These are phyloP conservation scores for Lutjanus argentimaculatus DNA, from an alignment of 2,797 vertebrate species.

Conservation along the genomic window DNA sequence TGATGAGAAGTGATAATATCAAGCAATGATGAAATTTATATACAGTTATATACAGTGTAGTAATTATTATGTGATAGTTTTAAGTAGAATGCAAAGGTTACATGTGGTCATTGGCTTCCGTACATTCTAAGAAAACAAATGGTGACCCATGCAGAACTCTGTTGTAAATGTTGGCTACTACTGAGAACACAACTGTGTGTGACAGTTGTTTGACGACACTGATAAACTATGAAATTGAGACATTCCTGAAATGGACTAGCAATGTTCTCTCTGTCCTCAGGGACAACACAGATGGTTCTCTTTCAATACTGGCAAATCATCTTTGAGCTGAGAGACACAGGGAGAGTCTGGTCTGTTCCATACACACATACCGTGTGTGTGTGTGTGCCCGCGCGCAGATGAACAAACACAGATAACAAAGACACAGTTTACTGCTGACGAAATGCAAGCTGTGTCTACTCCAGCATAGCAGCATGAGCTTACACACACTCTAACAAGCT, in stretches of 20 bases:
- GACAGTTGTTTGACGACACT: conserved; percentile 27
- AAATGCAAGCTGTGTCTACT: conserved; percentile 23
- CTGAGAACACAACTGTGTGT: conserved; percentile 14
- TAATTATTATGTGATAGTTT: no score
- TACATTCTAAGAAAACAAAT: not conserved
- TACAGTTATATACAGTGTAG: no score
- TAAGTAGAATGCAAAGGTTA: no score
- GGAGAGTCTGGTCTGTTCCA: not conserved
- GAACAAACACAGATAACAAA: conserved; percentile 37
- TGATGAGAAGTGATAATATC: no score
- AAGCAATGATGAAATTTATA: no score
- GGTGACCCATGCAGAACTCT: not conserved
- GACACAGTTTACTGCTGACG: conserved; percentile 11
- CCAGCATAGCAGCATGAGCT: conserved; percentile 12
- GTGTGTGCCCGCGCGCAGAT: conserved; percentile 10
- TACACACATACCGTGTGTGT: not conserved
- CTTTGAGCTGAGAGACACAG: conserved; percentile 12
- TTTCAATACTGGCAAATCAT: conserved; percentile 25
- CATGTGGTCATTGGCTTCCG: no score
- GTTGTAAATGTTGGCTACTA: not conserved
- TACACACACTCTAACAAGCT: not conserved
- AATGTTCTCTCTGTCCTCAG: not conserved
- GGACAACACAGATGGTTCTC: conserved; percentile 57
- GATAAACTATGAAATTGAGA: conserved; percentile 32
- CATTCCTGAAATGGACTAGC: conserved; percentile 22